Conservation (phyloP, 2,113 vertebrate genomes). For the Perca schrenkii region DNA sequence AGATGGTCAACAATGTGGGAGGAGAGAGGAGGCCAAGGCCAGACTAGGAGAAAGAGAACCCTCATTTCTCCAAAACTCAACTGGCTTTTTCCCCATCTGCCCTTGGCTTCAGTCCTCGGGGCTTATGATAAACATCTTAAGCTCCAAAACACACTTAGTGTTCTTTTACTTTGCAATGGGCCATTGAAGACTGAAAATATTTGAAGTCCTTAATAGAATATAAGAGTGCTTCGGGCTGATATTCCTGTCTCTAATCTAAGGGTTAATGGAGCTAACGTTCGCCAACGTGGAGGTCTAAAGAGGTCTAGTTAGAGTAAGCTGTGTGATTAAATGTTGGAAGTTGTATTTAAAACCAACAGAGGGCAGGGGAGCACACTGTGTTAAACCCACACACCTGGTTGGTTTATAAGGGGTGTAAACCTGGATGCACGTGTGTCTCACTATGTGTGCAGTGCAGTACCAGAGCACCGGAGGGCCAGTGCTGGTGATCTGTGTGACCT, state of each 20-base stretch:
- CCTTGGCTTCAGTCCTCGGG: conserved; percentile 16
- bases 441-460: conserved; percentile 14
- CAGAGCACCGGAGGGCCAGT: conserved; percentile 54
- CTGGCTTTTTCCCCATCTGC: not conserved
- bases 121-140: conserved; percentile 28
- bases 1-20: conserved; percentile 43
- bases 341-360: conserved; percentile 56
- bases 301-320: conserved; percentile 16
- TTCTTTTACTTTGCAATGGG: conserved; percentile 21
- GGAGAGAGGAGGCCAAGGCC: conserved; percentile 19
- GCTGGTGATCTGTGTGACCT: conserved; percentile 58
- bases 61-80: conserved; percentile 31
- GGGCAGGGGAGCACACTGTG: conserved; percentile 42
- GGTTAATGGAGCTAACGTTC: conserved; percentile 1
- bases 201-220: conserved; percentile 10
- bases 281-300: conserved; percentile 29
- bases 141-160: conserved; percentile 7
- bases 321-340: conserved; percentile 51
- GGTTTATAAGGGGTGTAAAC: conserved; percentile 74
- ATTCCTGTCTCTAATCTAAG: conserved; percentile 28
- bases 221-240: conserved; percentile 5
- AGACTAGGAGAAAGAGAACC: conserved; percentile 17
- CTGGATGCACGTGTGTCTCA: conserved; percentile 41
- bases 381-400: conserved; percentile 79
- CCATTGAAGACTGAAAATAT: conserved; percentile 22